Percentiles rank a stretch among this genome's conserved stretches.
Evolutionary conservation across 2,888 invertebrate genomes (phyloP).

Genomic region (Caenorhabditis afra): DNA sequence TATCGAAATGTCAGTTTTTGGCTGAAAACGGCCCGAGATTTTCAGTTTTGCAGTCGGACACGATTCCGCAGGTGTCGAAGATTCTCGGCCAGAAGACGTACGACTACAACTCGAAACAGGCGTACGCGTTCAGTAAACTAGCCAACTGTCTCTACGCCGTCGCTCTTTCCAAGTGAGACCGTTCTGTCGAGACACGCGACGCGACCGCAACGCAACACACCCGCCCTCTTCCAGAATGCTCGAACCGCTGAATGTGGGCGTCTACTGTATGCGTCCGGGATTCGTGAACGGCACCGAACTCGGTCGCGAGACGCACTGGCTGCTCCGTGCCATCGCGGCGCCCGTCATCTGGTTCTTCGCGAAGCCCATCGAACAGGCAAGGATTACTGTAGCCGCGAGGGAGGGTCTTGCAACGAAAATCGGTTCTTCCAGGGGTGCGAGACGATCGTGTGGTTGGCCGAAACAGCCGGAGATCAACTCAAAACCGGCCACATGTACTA

Average conservation of each 20-base stretch:
- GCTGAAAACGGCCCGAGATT: no score
- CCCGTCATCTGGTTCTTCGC: constrained; percentile 79
- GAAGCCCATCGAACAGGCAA: constrained; percentile 73
- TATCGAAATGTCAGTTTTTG: constrained; percentile 75
- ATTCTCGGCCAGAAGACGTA: constrained; percentile 66
- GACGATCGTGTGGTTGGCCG: constrained; percentile 88
- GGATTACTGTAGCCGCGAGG: background rate
- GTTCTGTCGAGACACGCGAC: background rate
- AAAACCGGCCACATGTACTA: constrained; percentile 86
- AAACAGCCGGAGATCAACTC: constrained; percentile 85
- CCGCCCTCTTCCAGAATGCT: constrained; percentile 56
- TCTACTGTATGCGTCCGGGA: constrained; percentile 59
- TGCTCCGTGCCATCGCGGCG: constrained; percentile 73
- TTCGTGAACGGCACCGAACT: constrained; percentile 69
- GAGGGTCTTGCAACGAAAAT: background rate
- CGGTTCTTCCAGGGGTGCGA: constrained; percentile 82
- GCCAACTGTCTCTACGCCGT: constrained; percentile 76
- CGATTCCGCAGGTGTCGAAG: constrained; percentile 55
- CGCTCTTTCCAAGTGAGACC: constrained; percentile 60
- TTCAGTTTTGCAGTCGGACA: constrained; percentile 48
- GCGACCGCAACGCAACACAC: background rate
- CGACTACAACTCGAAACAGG: constrained; percentile 76
- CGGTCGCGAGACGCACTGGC: constrained; percentile 74
- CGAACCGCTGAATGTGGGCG: constrained; percentile 47
- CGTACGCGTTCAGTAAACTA: constrained; percentile 80